Base-by-base conservation (phyloP, 2,797 vertebrate species). In the Danio kyathit region DNA sequence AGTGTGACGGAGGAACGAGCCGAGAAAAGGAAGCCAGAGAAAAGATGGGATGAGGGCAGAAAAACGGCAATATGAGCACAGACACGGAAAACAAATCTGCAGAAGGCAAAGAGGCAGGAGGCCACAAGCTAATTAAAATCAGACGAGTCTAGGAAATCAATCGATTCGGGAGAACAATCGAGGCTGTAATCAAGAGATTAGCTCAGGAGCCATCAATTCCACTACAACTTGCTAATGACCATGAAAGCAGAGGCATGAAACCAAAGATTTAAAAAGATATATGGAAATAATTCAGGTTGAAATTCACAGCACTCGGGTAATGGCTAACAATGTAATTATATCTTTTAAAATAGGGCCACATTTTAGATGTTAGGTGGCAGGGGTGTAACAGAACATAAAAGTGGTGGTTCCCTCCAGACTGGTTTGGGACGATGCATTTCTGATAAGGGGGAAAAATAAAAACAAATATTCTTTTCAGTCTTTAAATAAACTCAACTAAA, bases 1-100 rank as follows among this genome's bases (percentile, higher is more conserved):
- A 90, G 84, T 88, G 85, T 86, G 86, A 91, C 87, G 84, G 88
- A 89, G 86, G 88, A 82, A 85, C 41, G 21, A 82, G 21, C 56
- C 5, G 44, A 75, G 19, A 63, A 6, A 57, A 67, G 59, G 57
- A 49, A 56, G 29, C 16, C 1, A 75, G 59, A 72, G 60, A 67
- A 52, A 29, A 46, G 61, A 69, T 76, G 54, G 19, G 14, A 71
- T 60, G 65, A 74, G 72, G 66, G 51, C 44, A 72, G 71, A 86
- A 82, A 76, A 76, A 82, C 48, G 12, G 57, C 67, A 80, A 82
- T 61, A 65, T 72, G 49, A 76, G 11, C 14, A 7, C 69, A 46
- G 60, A 61, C 29, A 60, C 5, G 9, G 54, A 61, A 80, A 64
- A 80, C 59, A 54, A 80, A 80, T 73, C 69, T 13, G n/a, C 59